Percentiles rank a stretch among this genome's conserved stretches.
Evolutionary conservation across 2,888 invertebrate genomes (phyloP).

Genomic region (Endomychus coccineus): DNA sequence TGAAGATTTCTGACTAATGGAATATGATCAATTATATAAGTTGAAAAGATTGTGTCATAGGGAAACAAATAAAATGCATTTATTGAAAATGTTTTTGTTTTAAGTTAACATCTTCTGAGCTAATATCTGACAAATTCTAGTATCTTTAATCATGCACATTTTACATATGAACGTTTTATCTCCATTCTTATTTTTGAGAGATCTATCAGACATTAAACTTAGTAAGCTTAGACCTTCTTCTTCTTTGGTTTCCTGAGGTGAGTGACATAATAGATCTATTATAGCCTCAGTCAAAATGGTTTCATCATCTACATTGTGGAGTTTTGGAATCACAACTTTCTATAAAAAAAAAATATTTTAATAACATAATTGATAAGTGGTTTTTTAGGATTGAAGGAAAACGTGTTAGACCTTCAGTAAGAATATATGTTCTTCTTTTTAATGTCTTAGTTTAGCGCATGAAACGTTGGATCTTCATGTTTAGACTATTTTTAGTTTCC

Average conservation of each 20-base stretch:
- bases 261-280: slow-evolving; percentile 30
- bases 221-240: slow-evolving; percentile 34
- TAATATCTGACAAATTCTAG: slow-evolving; percentile 30
- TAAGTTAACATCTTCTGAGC: slow-evolving; percentile 26
- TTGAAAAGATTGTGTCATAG: too few relatives aligned
- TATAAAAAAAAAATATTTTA: slow-evolving; percentile 10
- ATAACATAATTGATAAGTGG: too few relatives aligned
- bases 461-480: too few relatives aligned
- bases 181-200: slow-evolving; percentile 28
- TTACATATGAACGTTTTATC: slow-evolving; percentile 33
- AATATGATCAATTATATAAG: too few relatives aligned
- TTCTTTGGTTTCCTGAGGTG: slow-evolving; percentile 29
- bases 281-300: slow-evolving; percentile 27
- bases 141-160: slow-evolving; percentile 32
- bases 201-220: slow-evolving; percentile 29
- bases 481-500: too few relatives aligned
- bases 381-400: too few relatives aligned
- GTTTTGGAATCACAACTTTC: slow-evolving; percentile 3
- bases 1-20: slow-evolving; percentile 27
- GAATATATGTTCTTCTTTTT: too few relatives aligned
- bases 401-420: too few relatives aligned
- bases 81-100: slow-evolving; percentile 2
- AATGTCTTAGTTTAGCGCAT: too few relatives aligned
- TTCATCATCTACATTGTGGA: slow-evolving; percentile 23
- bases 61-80: slow-evolving; percentile 3